Conservation (phyloP, 2,113 vertebrate genomes). For the Bufo gargarizans region DNA sequence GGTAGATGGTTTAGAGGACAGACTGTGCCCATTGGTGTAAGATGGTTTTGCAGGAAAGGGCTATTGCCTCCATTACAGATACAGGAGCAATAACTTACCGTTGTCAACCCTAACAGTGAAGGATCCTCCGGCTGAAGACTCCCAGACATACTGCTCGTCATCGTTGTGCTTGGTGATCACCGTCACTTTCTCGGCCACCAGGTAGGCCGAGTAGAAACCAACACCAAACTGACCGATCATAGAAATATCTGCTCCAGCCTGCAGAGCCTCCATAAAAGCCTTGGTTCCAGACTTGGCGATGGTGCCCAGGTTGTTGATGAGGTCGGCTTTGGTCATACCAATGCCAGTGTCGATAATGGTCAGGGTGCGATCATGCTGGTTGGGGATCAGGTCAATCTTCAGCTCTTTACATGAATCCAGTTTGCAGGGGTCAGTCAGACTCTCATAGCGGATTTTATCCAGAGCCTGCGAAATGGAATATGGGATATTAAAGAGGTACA, state of each 20-base stretch:
- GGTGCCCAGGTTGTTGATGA: constrained; percentile 83
- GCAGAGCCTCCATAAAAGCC: constrained; percentile 83
- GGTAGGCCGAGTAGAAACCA: constrained; percentile 81
- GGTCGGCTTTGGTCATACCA: constrained; percentile 85
- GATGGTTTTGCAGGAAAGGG: neutral
- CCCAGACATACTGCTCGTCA: constrained; percentile 83
- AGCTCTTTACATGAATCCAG: constrained; percentile 82
- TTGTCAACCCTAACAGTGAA: constrained; percentile 79
- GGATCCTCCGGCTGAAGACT: constrained; percentile 81
- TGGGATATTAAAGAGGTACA: neutral
- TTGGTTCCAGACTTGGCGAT: constrained; percentile 85
- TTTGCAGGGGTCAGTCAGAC: constrained; percentile 81
- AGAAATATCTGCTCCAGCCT: constrained; percentile 82
- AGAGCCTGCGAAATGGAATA: constrained; percentile 68
- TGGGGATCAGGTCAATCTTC: constrained; percentile 81
- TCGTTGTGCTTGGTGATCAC: constrained; percentile 84
- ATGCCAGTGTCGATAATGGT: constrained; percentile 81
- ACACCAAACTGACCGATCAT: constrained; percentile 85
- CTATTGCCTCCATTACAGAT: neutral
- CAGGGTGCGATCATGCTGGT: constrained; percentile 77
- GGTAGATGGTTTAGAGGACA: neutral
- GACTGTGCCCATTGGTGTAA: neutral
- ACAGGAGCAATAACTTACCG: constrained; percentile 64
- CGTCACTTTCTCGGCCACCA: constrained; percentile 81
- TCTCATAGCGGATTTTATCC: constrained; percentile 84